Evolutionary conservation across 2,113 vertebrate genomes (phyloP).

Genomic region (Miniopterus natalensis): DNA sequence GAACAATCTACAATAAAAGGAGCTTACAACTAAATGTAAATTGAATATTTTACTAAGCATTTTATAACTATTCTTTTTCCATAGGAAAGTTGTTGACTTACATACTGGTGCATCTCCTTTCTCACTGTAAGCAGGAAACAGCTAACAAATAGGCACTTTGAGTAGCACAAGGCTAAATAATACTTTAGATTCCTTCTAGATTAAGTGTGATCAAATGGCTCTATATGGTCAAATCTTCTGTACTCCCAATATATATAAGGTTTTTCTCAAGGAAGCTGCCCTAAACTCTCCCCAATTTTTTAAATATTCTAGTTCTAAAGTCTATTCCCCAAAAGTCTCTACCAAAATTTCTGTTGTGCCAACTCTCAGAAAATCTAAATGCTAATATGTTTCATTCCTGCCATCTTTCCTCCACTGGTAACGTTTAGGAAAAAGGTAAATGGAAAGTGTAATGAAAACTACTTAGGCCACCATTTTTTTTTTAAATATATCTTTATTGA

Average conservation of each 20-base stretch:
- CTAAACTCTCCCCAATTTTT: background rate
- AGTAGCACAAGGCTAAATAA: background rate
- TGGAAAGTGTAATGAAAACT: background rate
- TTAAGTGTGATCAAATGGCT: constrained; percentile 25
- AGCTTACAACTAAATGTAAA: background rate
- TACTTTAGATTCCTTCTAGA: background rate
- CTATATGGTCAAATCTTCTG: background rate
- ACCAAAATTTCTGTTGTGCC: background rate
- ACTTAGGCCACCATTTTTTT: background rate
- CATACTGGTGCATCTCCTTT: background rate
- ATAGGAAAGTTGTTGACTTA: background rate
- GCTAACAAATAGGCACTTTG: background rate
- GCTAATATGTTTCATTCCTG: background rate
- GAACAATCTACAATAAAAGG: background rate
- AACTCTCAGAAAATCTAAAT: constrained; percentile 42
- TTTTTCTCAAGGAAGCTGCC: background rate
- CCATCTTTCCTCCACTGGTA: background rate
- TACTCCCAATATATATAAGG: background rate
- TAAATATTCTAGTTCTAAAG: background rate
- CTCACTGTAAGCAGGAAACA: background rate
- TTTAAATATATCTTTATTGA: too few relatives aligned
- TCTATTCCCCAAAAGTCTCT: background rate
- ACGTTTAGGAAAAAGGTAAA: background rate
- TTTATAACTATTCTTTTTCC: background rate
- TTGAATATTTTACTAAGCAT: background rate